Evolutionary conservation across 2,113 vertebrate species (phyloP).

Genomic region (Leucoraja erinaceus): DNA sequence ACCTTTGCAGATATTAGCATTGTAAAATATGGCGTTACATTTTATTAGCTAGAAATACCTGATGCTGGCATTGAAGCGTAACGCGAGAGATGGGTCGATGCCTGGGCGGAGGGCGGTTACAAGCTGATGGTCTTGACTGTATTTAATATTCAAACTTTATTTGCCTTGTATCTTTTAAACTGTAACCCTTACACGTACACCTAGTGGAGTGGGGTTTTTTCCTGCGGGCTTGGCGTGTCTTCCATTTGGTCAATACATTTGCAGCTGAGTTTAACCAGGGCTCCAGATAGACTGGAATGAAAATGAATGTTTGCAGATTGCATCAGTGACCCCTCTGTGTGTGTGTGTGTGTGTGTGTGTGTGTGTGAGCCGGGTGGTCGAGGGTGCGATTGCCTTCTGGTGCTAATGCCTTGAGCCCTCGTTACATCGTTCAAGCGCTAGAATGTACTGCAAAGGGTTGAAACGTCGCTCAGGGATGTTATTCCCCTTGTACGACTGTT

Average conservation of each 20-base stretch:
- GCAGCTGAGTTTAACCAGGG: not conserved
- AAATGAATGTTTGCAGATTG: not conserved
- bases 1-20: conserved; percentile 11
- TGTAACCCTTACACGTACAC: not conserved
- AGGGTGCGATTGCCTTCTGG: not conserved
- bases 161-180: not conserved
- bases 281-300: not conserved
- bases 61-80: too few species aligned
- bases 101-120: too few species aligned
- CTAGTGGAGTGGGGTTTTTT: not conserved
- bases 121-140: not conserved
- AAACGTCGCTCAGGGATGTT: not conserved
- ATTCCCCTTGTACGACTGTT: not conserved
- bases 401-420: not conserved
- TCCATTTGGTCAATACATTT: not conserved
- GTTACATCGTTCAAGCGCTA: not conserved
- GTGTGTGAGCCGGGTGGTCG: not conserved
- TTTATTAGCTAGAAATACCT: not conserved
- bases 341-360: too few species aligned
- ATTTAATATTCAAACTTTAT: not conserved
- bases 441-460: not conserved
- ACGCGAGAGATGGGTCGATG: not conserved
- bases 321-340: not conserved
- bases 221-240: too few species aligned
- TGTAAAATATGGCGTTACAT: not conserved